Evolutionary conservation across 2,113 vertebrate species (phyloP).

Genomic region (Macquaria australasica): DNA sequence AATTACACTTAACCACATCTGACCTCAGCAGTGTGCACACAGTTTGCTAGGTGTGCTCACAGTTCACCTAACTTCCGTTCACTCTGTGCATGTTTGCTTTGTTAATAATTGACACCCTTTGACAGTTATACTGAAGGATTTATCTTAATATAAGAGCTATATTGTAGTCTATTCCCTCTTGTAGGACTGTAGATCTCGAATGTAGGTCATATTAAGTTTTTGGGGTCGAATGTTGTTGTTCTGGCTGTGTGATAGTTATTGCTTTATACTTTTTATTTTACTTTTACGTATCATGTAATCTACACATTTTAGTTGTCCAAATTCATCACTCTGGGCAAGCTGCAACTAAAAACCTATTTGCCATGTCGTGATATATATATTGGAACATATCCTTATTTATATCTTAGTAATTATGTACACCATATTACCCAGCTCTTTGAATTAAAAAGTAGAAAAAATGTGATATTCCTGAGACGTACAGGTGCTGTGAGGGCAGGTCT

Average conservation of each 20-base stretch:
- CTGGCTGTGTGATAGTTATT: neutral
- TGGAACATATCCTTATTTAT: neutral
- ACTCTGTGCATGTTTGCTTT: neutral
- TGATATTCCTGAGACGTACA: neutral
- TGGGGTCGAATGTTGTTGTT: neutral
- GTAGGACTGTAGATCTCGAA: neutral
- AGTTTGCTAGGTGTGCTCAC: neutral
- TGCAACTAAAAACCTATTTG: neutral
- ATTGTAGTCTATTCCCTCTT: neutral
- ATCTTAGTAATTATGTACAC: neutral
- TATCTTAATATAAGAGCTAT: neutral
- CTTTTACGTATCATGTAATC: no score
- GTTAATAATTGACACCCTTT: conserved; percentile 28
- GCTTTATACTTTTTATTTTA: neutral
- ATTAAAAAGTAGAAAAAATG: neutral
- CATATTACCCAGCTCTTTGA: neutral
- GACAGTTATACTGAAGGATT: neutral
- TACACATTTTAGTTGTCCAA: neutral
- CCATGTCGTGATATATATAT: neutral
- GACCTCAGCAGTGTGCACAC: neutral
- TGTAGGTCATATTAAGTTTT: neutral
- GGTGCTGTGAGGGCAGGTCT: conserved; percentile 1
- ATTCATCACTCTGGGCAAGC: neutral
- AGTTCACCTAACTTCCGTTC: conserved; percentile 27
- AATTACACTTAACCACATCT: neutral